Percentiles rank a stretch among this genome's conserved stretches.
These are phyloP conservation scores for Scaptomyza montana DNA, from an alignment of 1,140 invertebrate species.

Conservation along the genomic window DNA sequence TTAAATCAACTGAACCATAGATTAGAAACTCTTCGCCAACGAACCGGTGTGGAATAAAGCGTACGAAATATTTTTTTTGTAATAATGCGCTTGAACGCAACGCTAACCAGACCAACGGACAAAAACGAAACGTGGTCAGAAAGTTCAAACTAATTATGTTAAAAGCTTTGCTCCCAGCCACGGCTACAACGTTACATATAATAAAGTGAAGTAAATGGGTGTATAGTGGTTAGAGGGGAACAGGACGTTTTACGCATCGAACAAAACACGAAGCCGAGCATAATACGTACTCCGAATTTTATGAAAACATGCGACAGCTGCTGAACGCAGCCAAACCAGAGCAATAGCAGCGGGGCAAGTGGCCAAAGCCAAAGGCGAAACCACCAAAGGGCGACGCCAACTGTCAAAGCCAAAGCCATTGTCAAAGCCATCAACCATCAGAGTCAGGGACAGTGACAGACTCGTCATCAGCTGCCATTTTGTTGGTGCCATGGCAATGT, in stretches of 20 bases:
- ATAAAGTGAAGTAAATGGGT: slow-evolving; percentile 35
- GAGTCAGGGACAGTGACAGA: slow-evolving; percentile 23
- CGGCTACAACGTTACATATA: slow-evolving; percentile 60
- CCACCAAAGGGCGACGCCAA: slow-evolving; percentile 33
- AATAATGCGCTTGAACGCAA: slow-evolving; percentile 62
- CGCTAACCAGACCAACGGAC: slow-evolving; percentile 75
- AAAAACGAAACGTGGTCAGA: slow-evolving; percentile 80
- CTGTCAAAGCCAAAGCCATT: slow-evolving; percentile 53
- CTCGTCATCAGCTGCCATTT: slow-evolving; percentile 18
- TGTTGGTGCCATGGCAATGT: slow-evolving; percentile 13
- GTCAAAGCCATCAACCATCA: slow-evolving; percentile 18
- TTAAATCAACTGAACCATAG: slow-evolving; percentile 4
- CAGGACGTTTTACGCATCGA: slow-evolving; percentile 26
- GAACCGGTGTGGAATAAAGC: neutral
- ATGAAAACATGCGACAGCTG: slow-evolving; percentile 62
- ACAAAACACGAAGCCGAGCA: slow-evolving; percentile 64
- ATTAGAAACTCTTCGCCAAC: neutral
- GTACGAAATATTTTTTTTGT: slow-evolving; percentile 40
- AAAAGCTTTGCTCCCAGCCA: slow-evolving; percentile 63
- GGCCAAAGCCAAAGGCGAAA: slow-evolving; percentile 1
- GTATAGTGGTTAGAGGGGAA: slow-evolving; percentile 8
- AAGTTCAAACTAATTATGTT: slow-evolving; percentile 81
- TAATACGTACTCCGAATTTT: slow-evolving; percentile 66
- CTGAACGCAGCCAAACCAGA: slow-evolving; percentile 21
- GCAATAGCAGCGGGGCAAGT: slow-evolving; percentile 5